phyloP scores from a whole-genome alignment of 2,113 vertebrate species.

The Podilymbus podiceps region DNA sequence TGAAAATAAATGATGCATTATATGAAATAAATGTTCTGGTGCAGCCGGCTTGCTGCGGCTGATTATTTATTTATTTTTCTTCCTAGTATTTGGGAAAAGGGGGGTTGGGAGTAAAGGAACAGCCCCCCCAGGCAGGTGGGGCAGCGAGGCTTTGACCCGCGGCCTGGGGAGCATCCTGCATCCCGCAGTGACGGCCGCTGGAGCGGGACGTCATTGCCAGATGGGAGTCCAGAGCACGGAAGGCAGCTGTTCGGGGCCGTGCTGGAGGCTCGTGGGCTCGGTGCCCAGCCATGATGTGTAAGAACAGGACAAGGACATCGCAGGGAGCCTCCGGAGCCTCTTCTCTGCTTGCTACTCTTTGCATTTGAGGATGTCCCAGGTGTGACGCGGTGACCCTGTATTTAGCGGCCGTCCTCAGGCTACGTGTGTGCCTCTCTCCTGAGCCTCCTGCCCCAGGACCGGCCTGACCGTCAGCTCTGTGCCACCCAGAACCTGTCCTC shows the following conservation, averaged over 20 bases:
- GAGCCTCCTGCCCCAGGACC: background rate
- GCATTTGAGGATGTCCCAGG: background rate
- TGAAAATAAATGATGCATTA: slow-evolving; percentile 74
- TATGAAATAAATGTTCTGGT: slow-evolving; percentile 57
- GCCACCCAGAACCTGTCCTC: background rate
- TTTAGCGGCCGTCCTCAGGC: background rate
- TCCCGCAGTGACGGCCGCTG: background rate
- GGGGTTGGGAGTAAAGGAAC: background rate
- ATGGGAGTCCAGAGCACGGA: background rate
- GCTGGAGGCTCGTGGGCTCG: background rate
- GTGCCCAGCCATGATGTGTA: background rate
- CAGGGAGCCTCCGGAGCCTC: background rate
- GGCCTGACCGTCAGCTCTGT: background rate
- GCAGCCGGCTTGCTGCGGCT: background rate
- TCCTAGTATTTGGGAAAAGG: background rate
- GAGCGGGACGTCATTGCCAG: background rate
- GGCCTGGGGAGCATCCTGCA: background rate
- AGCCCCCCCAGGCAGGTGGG: background rate
- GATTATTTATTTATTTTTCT: background rate
- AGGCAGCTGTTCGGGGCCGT: rapidly evolving
- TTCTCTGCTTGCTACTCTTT: background rate
- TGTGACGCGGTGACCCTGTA: background rate
- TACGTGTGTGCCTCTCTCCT: rapidly evolving
- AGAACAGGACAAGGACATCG: rapidly evolving
- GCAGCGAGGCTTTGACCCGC: background rate